These are phyloP conservation scores for Chaitophorus viminalis DNA, from an alignment of 2,888 invertebrate genomes.

Conservation along the genomic window DNA sequence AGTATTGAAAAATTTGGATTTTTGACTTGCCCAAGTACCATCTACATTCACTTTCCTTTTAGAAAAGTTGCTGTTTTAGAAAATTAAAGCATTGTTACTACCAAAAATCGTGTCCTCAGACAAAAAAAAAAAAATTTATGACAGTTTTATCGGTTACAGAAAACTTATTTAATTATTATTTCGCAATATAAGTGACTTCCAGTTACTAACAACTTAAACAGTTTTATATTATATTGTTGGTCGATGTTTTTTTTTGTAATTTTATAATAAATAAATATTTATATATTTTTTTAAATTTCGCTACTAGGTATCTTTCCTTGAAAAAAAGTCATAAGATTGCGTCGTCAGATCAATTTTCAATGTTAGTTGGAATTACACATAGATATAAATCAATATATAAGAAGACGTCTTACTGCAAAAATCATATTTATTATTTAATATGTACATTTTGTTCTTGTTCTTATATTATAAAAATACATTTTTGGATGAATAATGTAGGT, in stretches of 20 bases:
- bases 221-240: background rate
- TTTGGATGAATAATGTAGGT: background rate
- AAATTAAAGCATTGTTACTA: no score
- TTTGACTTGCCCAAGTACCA: no score
- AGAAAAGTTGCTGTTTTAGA: no score
- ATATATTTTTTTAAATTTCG: background rate
- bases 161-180: constrained; percentile 26
- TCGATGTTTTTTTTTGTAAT: background rate
- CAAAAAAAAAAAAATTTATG: no score
- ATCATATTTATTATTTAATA: no score
- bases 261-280: background rate
- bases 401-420: no score
- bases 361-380: background rate
- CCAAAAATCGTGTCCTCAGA: no score
- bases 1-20: no score
- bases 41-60: no score
- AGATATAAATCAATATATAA: background rate
- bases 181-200: constrained; percentile 16
- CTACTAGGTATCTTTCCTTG: constrained; percentile 45
- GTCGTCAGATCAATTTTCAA: background rate
- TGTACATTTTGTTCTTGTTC: no score
- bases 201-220: constrained; percentile 13
- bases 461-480: no score
- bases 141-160: constrained; percentile 1
- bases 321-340: background rate